phyloP scores from a whole-genome alignment of 2,888 invertebrate species.

The Lithophane semibrunnea region DNA sequence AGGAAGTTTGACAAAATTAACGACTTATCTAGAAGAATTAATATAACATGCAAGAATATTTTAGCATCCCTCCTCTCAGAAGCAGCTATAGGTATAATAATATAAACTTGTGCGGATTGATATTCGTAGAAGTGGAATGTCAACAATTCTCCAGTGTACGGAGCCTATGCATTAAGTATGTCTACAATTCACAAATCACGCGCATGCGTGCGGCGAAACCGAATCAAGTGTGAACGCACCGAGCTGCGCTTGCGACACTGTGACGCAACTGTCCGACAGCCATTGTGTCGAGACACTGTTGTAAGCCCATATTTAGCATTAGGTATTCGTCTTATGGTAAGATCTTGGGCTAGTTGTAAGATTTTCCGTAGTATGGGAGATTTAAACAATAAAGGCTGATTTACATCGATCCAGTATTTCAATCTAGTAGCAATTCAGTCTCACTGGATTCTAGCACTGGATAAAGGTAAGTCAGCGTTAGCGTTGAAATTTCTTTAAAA shows the following conservation, averaged over 20 bases:
- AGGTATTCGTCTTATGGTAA: conserved; percentile 53
- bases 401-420: too few relatives aligned
- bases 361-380: not conserved
- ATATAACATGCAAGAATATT: not conserved
- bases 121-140: not conserved
- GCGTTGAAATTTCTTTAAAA: not conserved
- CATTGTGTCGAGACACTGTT: conserved; percentile 62
- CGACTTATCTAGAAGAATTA: not conserved
- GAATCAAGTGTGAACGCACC: conserved; percentile 83
- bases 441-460: not conserved
- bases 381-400: not conserved
- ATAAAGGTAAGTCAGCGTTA: not conserved
- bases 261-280: conserved; percentile 72
- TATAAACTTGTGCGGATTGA: too few relatives aligned
- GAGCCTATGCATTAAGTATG: conserved; percentile 46
- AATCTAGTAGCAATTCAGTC: not conserved
- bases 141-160: conserved; percentile 24
- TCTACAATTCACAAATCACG: conserved; percentile 69
- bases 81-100: too few relatives aligned
- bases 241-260: conserved; percentile 72
- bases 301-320: conserved; percentile 63
- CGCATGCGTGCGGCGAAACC: conserved; percentile 78
- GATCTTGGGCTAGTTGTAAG: conserved; percentile 44
- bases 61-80: too few relatives aligned
- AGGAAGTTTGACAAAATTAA: not conserved